Conservation (phyloP, 2,888 invertebrate genomes). For the Meteorus colon region DNA sequence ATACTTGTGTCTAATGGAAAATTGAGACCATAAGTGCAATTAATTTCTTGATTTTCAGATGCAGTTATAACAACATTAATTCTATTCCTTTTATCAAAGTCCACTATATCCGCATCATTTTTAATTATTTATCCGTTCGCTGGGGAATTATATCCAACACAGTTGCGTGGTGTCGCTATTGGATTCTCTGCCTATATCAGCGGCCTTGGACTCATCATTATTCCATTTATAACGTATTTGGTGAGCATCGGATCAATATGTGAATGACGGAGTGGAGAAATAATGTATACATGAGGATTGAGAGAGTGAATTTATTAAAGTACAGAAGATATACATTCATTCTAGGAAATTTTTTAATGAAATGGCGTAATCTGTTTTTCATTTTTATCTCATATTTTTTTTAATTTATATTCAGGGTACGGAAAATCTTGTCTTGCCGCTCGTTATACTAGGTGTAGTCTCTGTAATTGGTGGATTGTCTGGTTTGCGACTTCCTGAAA, state of each 20-base stretch:
- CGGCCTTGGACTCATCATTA: conserved; percentile 89
- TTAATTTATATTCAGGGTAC: conserved; percentile 79
- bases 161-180: conserved; percentile 90
- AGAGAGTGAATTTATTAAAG: conserved; percentile 52
- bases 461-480: conserved; percentile 88
- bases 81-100: conserved; percentile 88
- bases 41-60: conserved; percentile 75
- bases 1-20: no score
- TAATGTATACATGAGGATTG: conserved; percentile 40
- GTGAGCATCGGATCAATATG: conserved; percentile 75
- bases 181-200: conserved; percentile 94
- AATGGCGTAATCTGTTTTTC: conserved; percentile 16
- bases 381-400: conserved; percentile 21
- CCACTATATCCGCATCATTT: conserved; percentile 92
- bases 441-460: conserved; percentile 88
- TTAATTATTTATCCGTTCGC: conserved; percentile 94
- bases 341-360: conserved; percentile 39
- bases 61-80: conserved; percentile 83
- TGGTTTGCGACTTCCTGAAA: conserved; percentile 88
- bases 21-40: no score
- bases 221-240: conserved; percentile 93
- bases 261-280: background rate
- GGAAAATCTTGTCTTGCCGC: conserved; percentile 86
- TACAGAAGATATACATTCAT: conserved; percentile 49
- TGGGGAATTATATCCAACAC: conserved; percentile 93